Evolutionary conservation across 2,888 invertebrate species (phyloP).

Genomic region (Yponomeuta malinellus): DNA sequence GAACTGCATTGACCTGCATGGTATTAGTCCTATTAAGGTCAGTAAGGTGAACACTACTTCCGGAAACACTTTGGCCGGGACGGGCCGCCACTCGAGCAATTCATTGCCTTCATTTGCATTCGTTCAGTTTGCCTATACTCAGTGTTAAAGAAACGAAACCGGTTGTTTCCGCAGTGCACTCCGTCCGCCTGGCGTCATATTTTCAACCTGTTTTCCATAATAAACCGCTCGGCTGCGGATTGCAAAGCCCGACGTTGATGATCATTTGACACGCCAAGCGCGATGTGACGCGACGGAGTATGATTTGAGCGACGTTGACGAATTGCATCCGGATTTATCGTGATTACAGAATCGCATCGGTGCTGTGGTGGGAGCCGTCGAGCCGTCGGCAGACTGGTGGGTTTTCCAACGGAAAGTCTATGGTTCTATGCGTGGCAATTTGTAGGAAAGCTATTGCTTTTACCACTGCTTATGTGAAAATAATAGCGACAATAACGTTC

Average conservation of each 20-base stretch:
- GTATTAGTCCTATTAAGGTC: no score
- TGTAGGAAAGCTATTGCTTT: no score
- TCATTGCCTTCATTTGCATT: no score
- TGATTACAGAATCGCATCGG: neutral
- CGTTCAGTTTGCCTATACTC: no score
- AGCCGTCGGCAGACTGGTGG: no score
- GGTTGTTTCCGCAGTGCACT: neutral
- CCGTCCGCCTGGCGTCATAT: neutral
- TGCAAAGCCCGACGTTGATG: neutral
- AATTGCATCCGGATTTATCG: neutral
- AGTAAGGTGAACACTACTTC: no score
- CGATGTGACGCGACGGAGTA: conserved; percentile 2
- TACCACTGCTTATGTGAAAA: no score
- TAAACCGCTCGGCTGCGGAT: neutral
- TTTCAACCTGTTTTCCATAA: conserved; percentile 1
- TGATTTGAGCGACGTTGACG: neutral
- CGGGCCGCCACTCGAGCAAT: no score
- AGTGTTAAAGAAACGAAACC: neutral
- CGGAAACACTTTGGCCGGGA: no score
- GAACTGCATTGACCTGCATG: no score
- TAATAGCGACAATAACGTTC: no score
- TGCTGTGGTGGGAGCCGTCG: no score
- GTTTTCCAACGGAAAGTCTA: neutral
- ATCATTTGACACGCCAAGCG: neutral
- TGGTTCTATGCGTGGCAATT: neutral